Evolutionary conservation across 2,797 vertebrate species (phyloP).

Genomic region (Epinephelus awoara): DNA sequence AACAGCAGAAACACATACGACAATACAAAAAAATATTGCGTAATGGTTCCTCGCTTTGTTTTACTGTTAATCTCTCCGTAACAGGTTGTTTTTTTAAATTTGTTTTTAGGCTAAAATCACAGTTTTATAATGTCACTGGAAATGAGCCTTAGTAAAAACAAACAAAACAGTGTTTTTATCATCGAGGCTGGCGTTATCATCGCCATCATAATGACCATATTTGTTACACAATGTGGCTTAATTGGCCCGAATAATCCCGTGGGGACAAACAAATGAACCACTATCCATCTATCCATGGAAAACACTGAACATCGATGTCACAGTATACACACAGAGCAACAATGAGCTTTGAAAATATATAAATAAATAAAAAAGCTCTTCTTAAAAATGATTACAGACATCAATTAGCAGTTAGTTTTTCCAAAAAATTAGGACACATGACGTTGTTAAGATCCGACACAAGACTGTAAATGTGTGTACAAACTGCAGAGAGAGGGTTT

Average conservation of each 20-base stretch:
- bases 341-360: neutral
- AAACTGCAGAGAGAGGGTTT: neutral
- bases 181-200: neutral
- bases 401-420: neutral
- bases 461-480: neutral
- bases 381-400: neutral
- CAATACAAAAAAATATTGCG: neutral
- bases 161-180: neutral
- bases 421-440: neutral
- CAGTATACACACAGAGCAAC: neutral
- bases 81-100: neutral
- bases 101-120: neutral
- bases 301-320: neutral
- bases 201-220: neutral
- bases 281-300: neutral
- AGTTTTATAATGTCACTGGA: neutral
- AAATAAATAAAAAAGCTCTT: neutral
- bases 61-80: neutral
- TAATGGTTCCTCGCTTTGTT: neutral
- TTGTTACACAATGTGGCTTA: neutral
- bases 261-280: conserved; percentile 16
- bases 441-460: neutral
- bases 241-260: conserved; percentile 31
- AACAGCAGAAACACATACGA: neutral
- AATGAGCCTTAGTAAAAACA: neutral